A percentile compares a stretch with the other conserved stretches of the same genome.
phyloP scores from a whole-genome alignment of 2,888 invertebrate genomes.

The Cryptus armator region DNA sequence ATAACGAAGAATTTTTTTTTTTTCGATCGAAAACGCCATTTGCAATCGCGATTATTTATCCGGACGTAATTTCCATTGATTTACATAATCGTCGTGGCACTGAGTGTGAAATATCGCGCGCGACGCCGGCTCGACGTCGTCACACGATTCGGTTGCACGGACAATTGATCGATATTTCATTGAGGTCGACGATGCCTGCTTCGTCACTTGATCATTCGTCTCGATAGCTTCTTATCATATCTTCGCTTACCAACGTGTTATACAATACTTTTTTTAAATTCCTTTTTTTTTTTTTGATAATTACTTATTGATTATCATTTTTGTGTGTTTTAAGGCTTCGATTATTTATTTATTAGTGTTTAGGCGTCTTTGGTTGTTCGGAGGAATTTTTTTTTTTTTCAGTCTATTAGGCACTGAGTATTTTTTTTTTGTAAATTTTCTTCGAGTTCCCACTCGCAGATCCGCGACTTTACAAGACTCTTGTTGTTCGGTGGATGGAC shows the following conservation, averaged over 20 bases:
- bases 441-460: not conserved
- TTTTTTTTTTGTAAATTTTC: not conserved
- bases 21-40: too few species aligned
- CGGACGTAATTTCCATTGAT: not conserved
- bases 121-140: constrained; percentile 1
- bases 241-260: not conserved
- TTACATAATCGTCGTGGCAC: constrained; percentile 24
- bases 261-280: not conserved
- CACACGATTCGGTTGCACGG: constrained; percentile 1
- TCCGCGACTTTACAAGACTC: not conserved
- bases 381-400: not conserved
- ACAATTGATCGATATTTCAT: constrained; percentile 54
- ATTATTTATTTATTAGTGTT: constrained; percentile 13
- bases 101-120: not conserved
- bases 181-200: constrained; percentile 22
- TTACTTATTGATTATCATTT: not conserved
- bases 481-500: constrained; percentile 3
- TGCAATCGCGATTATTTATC: not conserved
- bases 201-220: constrained; percentile 19
- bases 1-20: too few species aligned
- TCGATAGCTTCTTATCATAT: constrained; percentile 46
- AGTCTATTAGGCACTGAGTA: constrained; percentile 47
- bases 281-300: not conserved
- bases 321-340: constrained; percentile 3
- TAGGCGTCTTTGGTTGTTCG: constrained; percentile 27